Base-by-base conservation (phyloP, 2,113 vertebrate species). In the Phylloscopus trochilus region DNA sequence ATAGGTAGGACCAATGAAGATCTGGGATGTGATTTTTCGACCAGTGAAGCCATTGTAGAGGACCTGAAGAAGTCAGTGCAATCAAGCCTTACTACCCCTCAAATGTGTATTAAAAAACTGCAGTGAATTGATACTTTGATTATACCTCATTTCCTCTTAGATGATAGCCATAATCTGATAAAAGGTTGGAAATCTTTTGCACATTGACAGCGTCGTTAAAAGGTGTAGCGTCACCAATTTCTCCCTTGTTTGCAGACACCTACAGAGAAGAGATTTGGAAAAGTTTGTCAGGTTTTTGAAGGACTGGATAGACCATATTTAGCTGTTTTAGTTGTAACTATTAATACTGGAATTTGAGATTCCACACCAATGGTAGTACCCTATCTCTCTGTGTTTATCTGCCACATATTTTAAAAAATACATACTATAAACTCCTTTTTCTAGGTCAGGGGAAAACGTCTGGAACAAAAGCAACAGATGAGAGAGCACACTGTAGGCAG, bases 211-310 rank as follows among this genome's bases (percentile, higher is more conserved):
- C 99, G 44, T 99, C 99, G 14, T 99, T 99, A 80, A 99, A 99
- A 5, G 99, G 99, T 10, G 99, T 99, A 44, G 99, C 99, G 37
- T 99, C 99, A 30, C 99, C 99, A 33, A 99, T 99, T 97, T 99
- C 99, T 46, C 99, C 99, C 96, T 99, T 99, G 96, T 99, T 99
- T 30, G 99, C 99, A 1, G 99, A 99, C 31, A 99, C 99, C 99
- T 99, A 90, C 10, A 43, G 55, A 75, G 72, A 92, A 83, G 31
- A 81, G 67, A 82, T 49, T 53, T 58, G 51, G 44, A 59, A 77
- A 86, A 92, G 9, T 33, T 21, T 55, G 33, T 83, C 49, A 60
- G 9, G 33, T 58, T 92, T 81, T 74, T 82, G 23, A 75, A 55
- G 26, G 52, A 82, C 55, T 39, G 33, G 12, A 66, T 58, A 89